A percentile compares a stretch with the other conserved stretches of the same genome.
These are phyloP conservation scores for Sebastes steindachneri DNA, from an alignment of 2,797 vertebrate species.

Conservation along the genomic window DNA sequence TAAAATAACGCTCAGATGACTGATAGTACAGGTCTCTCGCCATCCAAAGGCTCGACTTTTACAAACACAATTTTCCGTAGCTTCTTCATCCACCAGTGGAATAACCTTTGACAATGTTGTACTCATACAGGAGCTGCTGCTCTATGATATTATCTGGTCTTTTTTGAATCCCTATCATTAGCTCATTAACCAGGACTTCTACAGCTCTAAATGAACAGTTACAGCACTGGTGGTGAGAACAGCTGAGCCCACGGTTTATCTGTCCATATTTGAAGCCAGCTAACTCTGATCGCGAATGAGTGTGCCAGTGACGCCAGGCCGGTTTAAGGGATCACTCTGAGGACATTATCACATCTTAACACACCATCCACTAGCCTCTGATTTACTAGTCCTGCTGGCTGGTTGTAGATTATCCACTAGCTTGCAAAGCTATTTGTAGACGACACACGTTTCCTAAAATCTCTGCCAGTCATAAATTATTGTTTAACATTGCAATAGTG, in stretches of 20 bases:
- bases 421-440: conserved; percentile 38
- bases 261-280: conserved; percentile 42
- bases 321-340: conserved; percentile 69
- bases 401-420: conserved; percentile 42
- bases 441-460: background rate
- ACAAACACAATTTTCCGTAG: background rate
- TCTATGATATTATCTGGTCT: background rate
- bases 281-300: conserved; percentile 17
- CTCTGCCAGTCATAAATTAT: background rate
- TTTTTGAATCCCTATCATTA: conserved; percentile 19
- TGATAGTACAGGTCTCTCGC: background rate
- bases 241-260: conserved; percentile 46
- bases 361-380: conserved; percentile 57
- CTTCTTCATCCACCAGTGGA: background rate
- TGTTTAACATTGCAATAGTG: background rate
- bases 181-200: conserved; percentile 20
- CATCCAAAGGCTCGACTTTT: background rate
- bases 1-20: background rate
- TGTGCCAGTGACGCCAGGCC: conserved; percentile 25
- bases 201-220: conserved; percentile 22
- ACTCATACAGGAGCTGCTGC: background rate
- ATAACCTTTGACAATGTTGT: background rate
- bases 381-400: conserved; percentile 38
- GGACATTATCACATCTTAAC: conserved; percentile 52
- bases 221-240: conserved; percentile 28